Conservation (phyloP, 1,140 invertebrate species). For the Ganaspis sp. region DNA sequence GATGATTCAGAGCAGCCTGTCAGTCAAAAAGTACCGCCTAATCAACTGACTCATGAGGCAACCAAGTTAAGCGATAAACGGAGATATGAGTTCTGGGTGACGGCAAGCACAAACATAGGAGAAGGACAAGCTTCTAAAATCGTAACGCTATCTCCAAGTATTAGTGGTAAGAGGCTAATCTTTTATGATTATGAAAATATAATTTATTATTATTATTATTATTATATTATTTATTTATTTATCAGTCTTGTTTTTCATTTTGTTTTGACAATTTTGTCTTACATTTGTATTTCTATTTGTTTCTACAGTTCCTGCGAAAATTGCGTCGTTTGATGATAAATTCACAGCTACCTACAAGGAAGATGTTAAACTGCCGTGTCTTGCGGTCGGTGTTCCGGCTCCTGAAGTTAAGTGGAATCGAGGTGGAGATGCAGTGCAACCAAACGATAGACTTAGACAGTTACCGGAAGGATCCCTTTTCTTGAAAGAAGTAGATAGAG, state of each 20-base stretch:
- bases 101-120: constrained; percentile 93
- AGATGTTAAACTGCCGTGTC: constrained; percentile 92
- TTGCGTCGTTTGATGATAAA: constrained; percentile 93
- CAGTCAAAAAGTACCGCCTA: constrained; percentile 82
- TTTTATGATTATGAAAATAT: neutral
- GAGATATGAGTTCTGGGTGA: constrained; percentile 96
- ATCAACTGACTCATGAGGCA: constrained; percentile 82
- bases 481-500: constrained; percentile 91
- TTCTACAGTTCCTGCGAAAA: constrained; percentile 90
- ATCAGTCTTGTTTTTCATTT: no score
- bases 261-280: neutral
- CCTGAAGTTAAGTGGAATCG: constrained; percentile 93
- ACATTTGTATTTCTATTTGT: neutral
- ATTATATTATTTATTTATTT: no score
- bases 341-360: constrained; percentile 93
- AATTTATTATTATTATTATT: neutral
- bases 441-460: constrained; percentile 87
- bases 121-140: constrained; percentile 93
- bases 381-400: constrained; percentile 91
- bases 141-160: constrained; percentile 88
- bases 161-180: constrained; percentile 79
- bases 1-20: constrained; percentile 83
- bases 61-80: constrained; percentile 87
- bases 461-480: constrained; percentile 92
- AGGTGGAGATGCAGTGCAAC: constrained; percentile 80